Base-by-base conservation (phyloP, 2,888 invertebrate species). In the Apotomis capreana region DNA sequence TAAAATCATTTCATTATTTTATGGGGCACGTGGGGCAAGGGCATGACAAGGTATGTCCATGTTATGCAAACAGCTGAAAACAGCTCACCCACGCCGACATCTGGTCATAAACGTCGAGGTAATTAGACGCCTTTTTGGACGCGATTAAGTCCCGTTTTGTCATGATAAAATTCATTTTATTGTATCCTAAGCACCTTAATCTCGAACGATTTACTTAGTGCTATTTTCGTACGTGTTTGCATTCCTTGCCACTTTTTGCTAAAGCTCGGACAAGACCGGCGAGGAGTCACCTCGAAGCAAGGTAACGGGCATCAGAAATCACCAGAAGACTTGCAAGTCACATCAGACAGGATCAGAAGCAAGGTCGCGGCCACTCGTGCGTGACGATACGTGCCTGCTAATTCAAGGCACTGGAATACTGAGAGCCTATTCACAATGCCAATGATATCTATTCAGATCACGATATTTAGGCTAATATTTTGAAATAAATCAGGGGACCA, bases 311-410 rank as follows among this genome's bases (percentile, higher is more conserved):
- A 83, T 84, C 84, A 83, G 84, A 89, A 89, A 88, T 88, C 89
- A 87, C 87, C 84, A 84, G 84, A 64, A 13, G 74, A 78, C 82
- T 90, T 89, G 90, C 91, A 90, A 90, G 90, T 90, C 92, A 91
- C 90, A 92, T 89, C 89, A 84, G 79, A 78, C 88, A 88, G 90
- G 91, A 91, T 84, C 87, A 81, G 81, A 79, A 80, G 78, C 89
- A 91, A 92, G 91, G 91, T 83, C 86, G 83, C 83, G 83, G 15
- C 70, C 85, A 81, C 70, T 88, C 92, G 91, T 92, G 92, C 91
- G 80, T 80, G 82, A 83, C 85, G 58, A 81, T 83, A 87, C 91
- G 90, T 89, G 49, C 49, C 49, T 59, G 57, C 51, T 13, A 65
- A 69, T 54, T 26, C 51, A 69, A 67, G 13, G 26, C 55, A 46